Conservation (phyloP, 2,797 vertebrate genomes). For the Pygocentrus nattereri region DNA sequence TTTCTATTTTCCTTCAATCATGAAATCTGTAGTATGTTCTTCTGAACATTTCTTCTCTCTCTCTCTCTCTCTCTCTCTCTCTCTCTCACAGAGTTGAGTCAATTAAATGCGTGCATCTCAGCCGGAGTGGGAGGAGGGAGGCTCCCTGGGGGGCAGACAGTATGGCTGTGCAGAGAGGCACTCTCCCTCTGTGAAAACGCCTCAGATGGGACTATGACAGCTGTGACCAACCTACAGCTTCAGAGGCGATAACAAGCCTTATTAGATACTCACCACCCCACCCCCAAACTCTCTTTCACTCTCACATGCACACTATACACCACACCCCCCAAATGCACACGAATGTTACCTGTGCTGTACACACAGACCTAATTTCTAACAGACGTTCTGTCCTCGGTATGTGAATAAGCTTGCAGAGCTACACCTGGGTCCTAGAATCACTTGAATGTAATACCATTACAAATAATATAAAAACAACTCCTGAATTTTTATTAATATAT, state of each 20-base stretch:
- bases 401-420: not conserved
- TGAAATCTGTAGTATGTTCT: constrained; percentile 20
- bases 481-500: not conserved
- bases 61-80: constrained; percentile 62
- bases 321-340: constrained; percentile 41
- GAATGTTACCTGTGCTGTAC: constrained; percentile 30
- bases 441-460: not conserved
- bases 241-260: constrained; percentile 77
- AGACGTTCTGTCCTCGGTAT: constrained; percentile 1
- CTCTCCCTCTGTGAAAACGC: constrained; percentile 74
- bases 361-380: constrained; percentile 31
- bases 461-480: not conserved
- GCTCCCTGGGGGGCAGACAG: constrained; percentile 80
- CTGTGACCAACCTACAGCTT: constrained; percentile 81
- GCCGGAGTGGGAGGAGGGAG: constrained; percentile 70
- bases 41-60: constrained; percentile 39
- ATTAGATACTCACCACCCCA: constrained; percentile 67
- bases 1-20: constrained; percentile 22
- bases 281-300: constrained; percentile 41
- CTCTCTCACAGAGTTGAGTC: constrained; percentile 75
- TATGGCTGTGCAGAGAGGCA: constrained; percentile 72
- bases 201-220: constrained; percentile 79
- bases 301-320: constrained; percentile 26
- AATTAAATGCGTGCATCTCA: constrained; percentile 80
- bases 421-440: constrained; percentile 5